Percentiles rank a stretch among this genome's conserved stretches.
Evolutionary conservation across 2,797 vertebrate genomes (phyloP).

Genomic region (Neopelma chrysocephalum): DNA sequence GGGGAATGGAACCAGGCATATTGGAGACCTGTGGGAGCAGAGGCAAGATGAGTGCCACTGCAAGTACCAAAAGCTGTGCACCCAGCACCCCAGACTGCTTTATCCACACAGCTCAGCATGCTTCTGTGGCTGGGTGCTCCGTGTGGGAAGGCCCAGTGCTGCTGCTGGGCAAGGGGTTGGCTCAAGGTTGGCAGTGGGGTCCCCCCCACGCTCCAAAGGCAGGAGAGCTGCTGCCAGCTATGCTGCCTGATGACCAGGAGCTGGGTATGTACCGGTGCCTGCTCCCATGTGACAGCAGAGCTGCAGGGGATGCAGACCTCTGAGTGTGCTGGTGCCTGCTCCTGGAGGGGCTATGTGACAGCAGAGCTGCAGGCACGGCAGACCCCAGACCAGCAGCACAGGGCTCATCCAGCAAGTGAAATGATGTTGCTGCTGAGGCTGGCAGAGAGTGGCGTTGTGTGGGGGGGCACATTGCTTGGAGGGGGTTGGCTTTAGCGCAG

Average conservation of each 20-base stretch:
- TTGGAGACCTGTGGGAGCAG: background rate
- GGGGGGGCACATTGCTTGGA: background rate
- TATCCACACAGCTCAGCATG: background rate
- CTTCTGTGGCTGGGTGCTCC: background rate
- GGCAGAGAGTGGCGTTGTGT: background rate
- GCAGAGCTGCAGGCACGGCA: background rate
- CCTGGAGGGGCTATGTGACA: background rate
- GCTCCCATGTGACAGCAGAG: background rate
- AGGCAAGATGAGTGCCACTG: accelerated
- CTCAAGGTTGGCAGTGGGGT: background rate
- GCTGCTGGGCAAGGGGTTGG: background rate
- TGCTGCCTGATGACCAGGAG: background rate
- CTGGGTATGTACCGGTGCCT: background rate
- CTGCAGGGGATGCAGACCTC: background rate
- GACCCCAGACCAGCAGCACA: background rate
- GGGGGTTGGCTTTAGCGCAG: background rate
- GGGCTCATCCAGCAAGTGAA: background rate
- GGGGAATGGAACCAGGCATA: background rate
- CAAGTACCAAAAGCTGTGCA: background rate
- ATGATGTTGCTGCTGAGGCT: background rate
- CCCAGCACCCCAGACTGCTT: background rate
- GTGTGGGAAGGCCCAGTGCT: background rate
- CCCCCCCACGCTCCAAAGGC: accelerated
- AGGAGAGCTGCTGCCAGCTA: background rate
- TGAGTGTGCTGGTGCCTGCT: background rate